phyloP scores from a whole-genome alignment of 2,113 vertebrate genomes.

The Tachuris rubrigastra region DNA sequence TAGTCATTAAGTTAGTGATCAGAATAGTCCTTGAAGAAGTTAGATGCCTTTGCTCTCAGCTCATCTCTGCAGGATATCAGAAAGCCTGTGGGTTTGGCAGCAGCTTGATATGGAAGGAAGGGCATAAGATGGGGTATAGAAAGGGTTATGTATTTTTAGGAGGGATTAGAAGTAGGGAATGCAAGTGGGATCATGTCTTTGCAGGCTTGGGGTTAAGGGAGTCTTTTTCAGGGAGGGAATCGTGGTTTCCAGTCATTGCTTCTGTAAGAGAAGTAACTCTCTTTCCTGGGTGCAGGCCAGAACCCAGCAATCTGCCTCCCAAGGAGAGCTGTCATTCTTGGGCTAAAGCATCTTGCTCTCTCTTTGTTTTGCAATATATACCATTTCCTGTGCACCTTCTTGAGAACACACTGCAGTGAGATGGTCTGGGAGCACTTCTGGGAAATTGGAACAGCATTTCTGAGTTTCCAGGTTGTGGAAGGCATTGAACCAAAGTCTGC shows the following conservation, averaged over 20 bases:
- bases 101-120: background rate
- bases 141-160: background rate
- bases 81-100: background rate
- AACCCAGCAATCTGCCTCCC: background rate
- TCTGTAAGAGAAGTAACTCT: background rate
- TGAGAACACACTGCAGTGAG: background rate
- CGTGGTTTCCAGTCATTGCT: conserved; percentile 2
- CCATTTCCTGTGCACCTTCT: background rate
- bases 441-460: background rate
- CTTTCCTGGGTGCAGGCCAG: background rate
- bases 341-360: background rate
- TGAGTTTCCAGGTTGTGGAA: background rate
- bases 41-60: background rate
- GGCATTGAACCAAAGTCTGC: background rate
- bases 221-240: background rate
- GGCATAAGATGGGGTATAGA: background rate
- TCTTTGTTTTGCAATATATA: background rate
- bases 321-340: background rate
- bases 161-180: background rate
- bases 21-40: background rate
- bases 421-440: background rate
- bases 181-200: background rate
- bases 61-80: background rate
- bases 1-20: background rate
- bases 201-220: background rate